Evolutionary conservation across 2,113 vertebrate genomes (phyloP), one percentile per base, ranked within the genome.

Genomic region (Barnardius zonarius): DNA sequence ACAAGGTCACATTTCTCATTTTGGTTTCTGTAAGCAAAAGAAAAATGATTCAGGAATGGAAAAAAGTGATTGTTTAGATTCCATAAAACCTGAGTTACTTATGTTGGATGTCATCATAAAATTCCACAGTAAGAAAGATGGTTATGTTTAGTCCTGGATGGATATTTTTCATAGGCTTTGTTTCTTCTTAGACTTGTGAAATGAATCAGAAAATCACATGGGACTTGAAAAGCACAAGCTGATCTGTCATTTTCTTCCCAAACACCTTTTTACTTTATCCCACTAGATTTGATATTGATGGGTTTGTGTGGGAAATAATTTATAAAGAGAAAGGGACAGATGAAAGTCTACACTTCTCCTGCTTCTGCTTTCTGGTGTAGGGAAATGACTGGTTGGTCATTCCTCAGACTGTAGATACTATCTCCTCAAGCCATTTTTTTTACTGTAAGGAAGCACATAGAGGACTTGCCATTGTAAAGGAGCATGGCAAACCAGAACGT

Each of bases 1-100:
- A 39, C 59, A 83, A 88, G 39, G 67, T 88, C 82, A 80, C 78
- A 51, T 88, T 93, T 95, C 67, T 90, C 74, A 80, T 79, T 92
- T 94, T 94, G 51, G 35, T 81, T 93, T 95, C 90, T 77, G 52
- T 84, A 89, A 94, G 69, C 57, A 68, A 51, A 39, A 88, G 43
- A 85, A 91, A 94, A 94, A 90, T 4, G 1, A 54, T 64, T 91
- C 23, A 57, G 51, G 59, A 92, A 83, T 55, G 61, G 73, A 83
- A 92, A 92, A 86, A 87, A 17, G 1, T 57, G 22, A 67, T 87
- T 67, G 54, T 80, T 96, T 84, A 51, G 44, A 69, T 95, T 93
- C 76, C 63, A 73, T 93, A 64, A 81, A 95, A 68, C 43, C 64
- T 62, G 27, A 24, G 14, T 91, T 86, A 82, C 66, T 89, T 96